Evolutionary conservation across 2,888 invertebrate genomes (phyloP).

Genomic region (Drosophila mimica): DNA sequence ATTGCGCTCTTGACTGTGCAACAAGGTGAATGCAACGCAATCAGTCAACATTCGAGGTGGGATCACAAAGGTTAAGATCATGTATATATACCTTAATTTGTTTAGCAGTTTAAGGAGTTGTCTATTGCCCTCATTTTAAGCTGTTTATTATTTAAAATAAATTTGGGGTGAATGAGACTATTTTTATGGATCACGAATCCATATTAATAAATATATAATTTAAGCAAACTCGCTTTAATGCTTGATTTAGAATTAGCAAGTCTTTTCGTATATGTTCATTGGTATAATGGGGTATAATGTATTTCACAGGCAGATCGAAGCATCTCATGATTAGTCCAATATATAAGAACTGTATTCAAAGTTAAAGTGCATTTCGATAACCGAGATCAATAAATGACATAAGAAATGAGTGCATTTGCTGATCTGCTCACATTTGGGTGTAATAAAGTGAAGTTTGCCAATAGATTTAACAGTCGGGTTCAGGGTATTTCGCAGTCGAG

Average conservation of each 20-base stretch:
- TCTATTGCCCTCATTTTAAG: not conserved
- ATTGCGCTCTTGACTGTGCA: conserved; percentile 37
- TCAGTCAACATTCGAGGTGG: conserved; percentile 15
- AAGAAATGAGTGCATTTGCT: too few species aligned
- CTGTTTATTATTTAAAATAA: not conserved
- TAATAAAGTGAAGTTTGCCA: not conserved
- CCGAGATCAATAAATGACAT: not conserved
- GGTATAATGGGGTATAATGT: not conserved
- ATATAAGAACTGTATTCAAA: too few species aligned
- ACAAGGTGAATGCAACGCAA: conserved; percentile 37
- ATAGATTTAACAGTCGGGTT: not conserved
- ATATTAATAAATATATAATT: not conserved
- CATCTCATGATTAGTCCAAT: not conserved
- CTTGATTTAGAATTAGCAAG: not conserved
- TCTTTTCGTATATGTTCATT: not conserved
- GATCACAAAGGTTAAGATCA: not conserved
- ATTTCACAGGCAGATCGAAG: not conserved
- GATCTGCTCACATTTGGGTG: not conserved
- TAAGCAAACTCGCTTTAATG: not conserved
- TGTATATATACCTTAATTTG: not conserved
- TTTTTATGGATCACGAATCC: not conserved
- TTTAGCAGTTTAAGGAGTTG: not conserved
- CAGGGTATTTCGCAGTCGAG: not conserved
- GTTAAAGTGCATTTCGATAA: not conserved
- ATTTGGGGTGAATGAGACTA: not conserved